Base-by-base conservation (phyloP, 2,888 invertebrate genomes). In the Agrotis ipsilon region DNA sequence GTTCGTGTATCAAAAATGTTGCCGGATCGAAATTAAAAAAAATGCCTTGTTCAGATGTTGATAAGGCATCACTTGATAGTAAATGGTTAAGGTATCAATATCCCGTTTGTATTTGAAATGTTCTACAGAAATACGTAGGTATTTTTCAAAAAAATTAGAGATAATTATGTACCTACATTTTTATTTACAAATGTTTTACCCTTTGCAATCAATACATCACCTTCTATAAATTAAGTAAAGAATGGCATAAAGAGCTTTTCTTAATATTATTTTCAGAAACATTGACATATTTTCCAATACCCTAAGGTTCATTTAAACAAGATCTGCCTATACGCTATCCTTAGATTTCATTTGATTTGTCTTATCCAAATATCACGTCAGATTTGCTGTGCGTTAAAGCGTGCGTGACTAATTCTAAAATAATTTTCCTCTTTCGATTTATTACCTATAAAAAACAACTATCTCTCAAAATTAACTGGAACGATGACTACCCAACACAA, bases 401-500 rank as follows among this genome's bases (percentile, higher is more conserved):
- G 11, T 43, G 24, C 19, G 14, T 75, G 49, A 66, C 52, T 62
- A 72, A 67, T 70, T 21, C n/a, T 5, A 3, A 45, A 51, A 49
- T 16, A n/a, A 72, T 68, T 72, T 66, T 76, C 62, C 72, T 77
- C 32, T 39, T 39, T 1, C 9, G 39, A 39, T 11, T 39, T 39
- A 39, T 39, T 39, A 39, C 39, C 39, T 1, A 19, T 57, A 57
- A 18, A 60, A 32, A 7, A 72, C n/a, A 59, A 58, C 55, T 52
- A 65, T 70, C 46, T 61, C 39, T 32, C 18, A 68, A 18, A 11
- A 32, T 68, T 68, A 2, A 27, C 16, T 7, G 19, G 67, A 71
- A 79, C 0, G 27, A 75, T 75, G 78, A 71, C 70, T 71, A 58
- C 46, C 1, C 14, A 55, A 51, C 16, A 43, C 11, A 21, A 64